Evolutionary conservation across 2,797 vertebrate species (phyloP), one percentile per base, ranked within the genome.

Genomic region (Zonotrichia albicollis): DNA sequence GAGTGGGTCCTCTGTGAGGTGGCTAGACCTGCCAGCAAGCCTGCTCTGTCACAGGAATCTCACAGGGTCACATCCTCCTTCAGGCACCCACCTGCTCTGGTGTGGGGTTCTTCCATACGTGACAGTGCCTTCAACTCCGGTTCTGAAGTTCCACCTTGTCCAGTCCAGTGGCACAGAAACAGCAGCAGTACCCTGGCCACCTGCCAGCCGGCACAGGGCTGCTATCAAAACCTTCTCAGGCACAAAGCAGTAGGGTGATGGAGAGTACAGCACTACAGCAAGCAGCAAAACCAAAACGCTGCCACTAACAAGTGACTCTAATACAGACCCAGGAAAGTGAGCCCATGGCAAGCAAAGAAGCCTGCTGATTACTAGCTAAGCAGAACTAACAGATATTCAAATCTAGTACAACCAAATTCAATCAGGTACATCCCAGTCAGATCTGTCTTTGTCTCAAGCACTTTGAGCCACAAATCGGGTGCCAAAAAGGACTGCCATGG

Each of bases 101-200:
- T 23, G 13, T 17, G 20, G 25, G 34, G 26, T 54, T 19, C 29
- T 20, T 40, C 40, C 29, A 25, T 6, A 30, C 0, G 0, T 26
- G 29, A 30, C 48, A 46, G 20, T 18, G 16, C 20, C 40, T 77
- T 46, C 23, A 40, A 0, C 19, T 20, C n/a, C 40, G 34, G 20
- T 62, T 54, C 65, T 48, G 65, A 30, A 48, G 16, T 20, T 54
- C 29, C 34, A 48, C 16, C 30, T 38, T 26, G 14, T 30, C 73
- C 83, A 38, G 20, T 15, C 7, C 11, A 40, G 29, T 5, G 14
- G 64, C 25, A 25, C 20, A 40, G 65, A 46, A 40, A 46, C 13
- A 40, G 0, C 23, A 76, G 73, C 38, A 40, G 19, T 30, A 20
- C 9, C 6, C 29, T 54, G 73, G 55, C n/a, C 46, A 21, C 40